Evolutionary conservation across 2,888 invertebrate species (phyloP).

Genomic region (Caenorhabditis macrosperma): DNA sequence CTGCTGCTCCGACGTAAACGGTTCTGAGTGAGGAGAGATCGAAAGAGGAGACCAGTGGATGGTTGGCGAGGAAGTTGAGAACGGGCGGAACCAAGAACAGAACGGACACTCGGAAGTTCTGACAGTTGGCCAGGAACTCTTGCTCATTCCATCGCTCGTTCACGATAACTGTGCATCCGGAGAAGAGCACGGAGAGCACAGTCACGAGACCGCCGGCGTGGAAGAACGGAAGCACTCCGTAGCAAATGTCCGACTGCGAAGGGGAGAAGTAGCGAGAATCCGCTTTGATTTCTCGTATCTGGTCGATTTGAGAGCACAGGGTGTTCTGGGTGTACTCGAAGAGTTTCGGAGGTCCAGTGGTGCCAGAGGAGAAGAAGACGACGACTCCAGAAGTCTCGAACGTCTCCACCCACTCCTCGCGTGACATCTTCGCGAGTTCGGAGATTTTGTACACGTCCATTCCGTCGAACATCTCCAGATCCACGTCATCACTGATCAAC

Average conservation of each 20-base stretch:
- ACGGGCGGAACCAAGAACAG: conserved; percentile 72
- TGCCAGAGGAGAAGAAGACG: conserved; percentile 75
- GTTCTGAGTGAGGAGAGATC: conserved; percentile 37
- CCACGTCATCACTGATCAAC: conserved; percentile 45
- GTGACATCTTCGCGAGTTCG: neutral
- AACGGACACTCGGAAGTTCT: conserved; percentile 53
- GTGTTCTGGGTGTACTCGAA: conserved; percentile 62
- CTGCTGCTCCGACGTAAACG: conserved; percentile 68
- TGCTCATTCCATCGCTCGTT: conserved; percentile 66
- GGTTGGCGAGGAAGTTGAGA: conserved; percentile 60
- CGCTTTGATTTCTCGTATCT: conserved; percentile 42
- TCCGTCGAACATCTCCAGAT: conserved; percentile 39
- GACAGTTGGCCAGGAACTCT: conserved; percentile 60
- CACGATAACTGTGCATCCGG: conserved; percentile 66
- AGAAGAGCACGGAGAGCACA: conserved; percentile 65
- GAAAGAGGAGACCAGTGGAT: conserved; percentile 19
- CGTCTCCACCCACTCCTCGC: neutral
- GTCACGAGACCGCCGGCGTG: conserved; percentile 76
- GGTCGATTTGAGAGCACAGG: conserved; percentile 62
- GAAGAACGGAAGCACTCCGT: conserved; percentile 74
- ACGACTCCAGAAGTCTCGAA: conserved; percentile 51
- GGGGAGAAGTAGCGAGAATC: conserved; percentile 21
- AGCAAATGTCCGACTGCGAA: conserved; percentile 43
- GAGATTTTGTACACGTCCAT: conserved; percentile 11
- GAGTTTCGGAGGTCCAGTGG: conserved; percentile 73